Conservation (phyloP, 1,140 invertebrate species). For the Apis cerana region DNA sequence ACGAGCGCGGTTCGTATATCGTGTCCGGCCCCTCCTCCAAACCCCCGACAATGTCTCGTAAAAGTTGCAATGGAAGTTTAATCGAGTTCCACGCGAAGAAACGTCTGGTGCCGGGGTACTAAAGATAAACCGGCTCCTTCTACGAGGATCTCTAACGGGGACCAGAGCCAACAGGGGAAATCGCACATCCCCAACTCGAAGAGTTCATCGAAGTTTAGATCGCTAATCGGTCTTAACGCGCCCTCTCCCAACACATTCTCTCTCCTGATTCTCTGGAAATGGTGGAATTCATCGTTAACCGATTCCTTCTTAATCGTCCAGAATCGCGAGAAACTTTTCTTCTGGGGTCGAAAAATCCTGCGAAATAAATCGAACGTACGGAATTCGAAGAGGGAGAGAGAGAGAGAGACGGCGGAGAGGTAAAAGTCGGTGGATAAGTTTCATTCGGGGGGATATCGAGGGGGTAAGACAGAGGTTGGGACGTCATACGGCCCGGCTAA, state of each 20-base stretch:
- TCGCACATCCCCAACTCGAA: constrained; percentile 53
- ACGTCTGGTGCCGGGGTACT: constrained; percentile 68
- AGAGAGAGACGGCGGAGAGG: not conserved
- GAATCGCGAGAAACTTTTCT: too few relatives aligned
- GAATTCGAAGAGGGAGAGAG: too few relatives aligned
- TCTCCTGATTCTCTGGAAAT: too few relatives aligned
- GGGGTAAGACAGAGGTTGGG: constrained; percentile 55
- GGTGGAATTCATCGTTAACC: too few relatives aligned
- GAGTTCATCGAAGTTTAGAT: constrained; percentile 68
- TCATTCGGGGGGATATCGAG: not conserved
- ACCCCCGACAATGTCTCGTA: constrained; percentile 69
- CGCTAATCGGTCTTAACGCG: constrained; percentile 66
- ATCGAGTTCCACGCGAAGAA: constrained; percentile 72
- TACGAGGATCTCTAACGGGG: not conserved
- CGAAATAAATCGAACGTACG: too few relatives aligned
- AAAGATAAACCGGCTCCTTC: constrained; percentile 73
- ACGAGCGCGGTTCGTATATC: constrained; percentile 45
- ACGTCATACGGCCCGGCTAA: constrained; percentile 61
- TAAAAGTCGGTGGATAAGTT: not conserved
- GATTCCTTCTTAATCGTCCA: too few relatives aligned
- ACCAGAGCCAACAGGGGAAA: constrained; percentile 19
- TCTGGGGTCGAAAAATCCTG: too few relatives aligned
- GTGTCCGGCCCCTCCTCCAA: constrained; percentile 51
- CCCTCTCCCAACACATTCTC: constrained; percentile 9
- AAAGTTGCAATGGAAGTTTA: constrained; percentile 75